Evolutionary conservation across 2,888 invertebrate genomes (phyloP), one percentile per base, ranked within the genome.

Genomic region (Xanthia icteritia): DNA sequence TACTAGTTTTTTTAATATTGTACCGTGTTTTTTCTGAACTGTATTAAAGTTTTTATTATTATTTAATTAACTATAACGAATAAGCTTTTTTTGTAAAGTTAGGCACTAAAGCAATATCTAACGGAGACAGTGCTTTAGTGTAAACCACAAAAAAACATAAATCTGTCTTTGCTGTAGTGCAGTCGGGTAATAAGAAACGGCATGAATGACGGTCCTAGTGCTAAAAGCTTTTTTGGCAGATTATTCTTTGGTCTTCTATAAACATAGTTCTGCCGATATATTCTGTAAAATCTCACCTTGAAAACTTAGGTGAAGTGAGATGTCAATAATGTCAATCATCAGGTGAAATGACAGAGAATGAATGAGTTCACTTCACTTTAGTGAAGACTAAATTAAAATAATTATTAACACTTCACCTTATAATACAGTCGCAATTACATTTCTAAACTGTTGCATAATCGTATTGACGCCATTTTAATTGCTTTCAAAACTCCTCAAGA

Each of bases 381-480:
- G 23, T 9, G 23, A 51, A 8, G 51, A 23, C 20, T 20, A 51
- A 42, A 42, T 9, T 42, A 42, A 20, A 8, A 23, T 20, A 23
- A 36, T 56, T 45, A 74, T 27, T 58, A 64, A 75, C 48, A 77
- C 27, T 45, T 36, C 6, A 36, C 31, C 36, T 48, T n/a, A 73
- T 45, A 68, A 81, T 60, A 77, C 67, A 72, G 58, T 63, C 13
- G 13, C 51, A 81, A 84, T 83, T 72, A 71, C 27, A 48, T 54
- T 58, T 72, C 61, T 60, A 70, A 84, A 73, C 60, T 64, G 75
- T 75, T 69, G 65, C 71, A 58, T 84, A 85, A 84, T 85, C 36
- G 58, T 65, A 79, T 84, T 76, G 65, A 79, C 85, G 85, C 66
- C 45, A 77, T 85, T 85, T 82, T 79, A 79, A 84, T 85, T 79